Evolutionary conservation across 2,113 vertebrate species (phyloP), one percentile per base, ranked within the genome.

Genomic region (Pluvianellus socialis): DNA sequence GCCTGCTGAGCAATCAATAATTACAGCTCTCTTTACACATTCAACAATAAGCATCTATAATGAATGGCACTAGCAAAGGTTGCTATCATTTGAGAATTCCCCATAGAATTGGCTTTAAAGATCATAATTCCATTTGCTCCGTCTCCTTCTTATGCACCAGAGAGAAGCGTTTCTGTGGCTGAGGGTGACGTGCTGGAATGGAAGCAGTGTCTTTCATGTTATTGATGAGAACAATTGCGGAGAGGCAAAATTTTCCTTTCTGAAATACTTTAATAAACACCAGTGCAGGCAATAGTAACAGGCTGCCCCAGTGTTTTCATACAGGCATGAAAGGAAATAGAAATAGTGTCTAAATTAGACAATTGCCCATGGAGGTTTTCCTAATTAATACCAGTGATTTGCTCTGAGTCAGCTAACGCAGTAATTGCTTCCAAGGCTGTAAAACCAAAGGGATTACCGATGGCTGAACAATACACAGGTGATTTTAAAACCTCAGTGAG

Each of bases 1-100:
- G 66, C 72, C 70, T 85, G 56, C 83, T 82, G 89, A 96, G 84
- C 96, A 79, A 79, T 95, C 92, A 95, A 75, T 94, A 96, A 95
- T 89, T 94, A 75, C 0, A 3, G 33, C 33, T 94, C 80, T 67
- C 88, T 96, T 86, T 87, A 62, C 63, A 65, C 40, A 22, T 85
- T 58, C 58, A 58, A 61, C 86, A 92, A 94, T 66, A 87, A 85
- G 12, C 49, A 72, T n/a, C 77, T 21, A 17, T 66, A 89, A 94
- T 62, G 80, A 96, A 79, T 33, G 91, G 66, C 73, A 76, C 32
- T 11, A 92, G 84, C 86, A 91, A 85, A 95, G 89, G 83, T 91
- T 87, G 58, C 70, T 89, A 49, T 65, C 70, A 49, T 93, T 85
- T 76, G 62, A 94, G 62, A 82, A 63, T 32, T 91, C 95, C 76